Percentiles rank a stretch among this genome's conserved stretches.
These are phyloP conservation scores for Agelaius phoeniceus DNA, from an alignment of 2,113 vertebrate genomes.

Conservation along the genomic window DNA sequence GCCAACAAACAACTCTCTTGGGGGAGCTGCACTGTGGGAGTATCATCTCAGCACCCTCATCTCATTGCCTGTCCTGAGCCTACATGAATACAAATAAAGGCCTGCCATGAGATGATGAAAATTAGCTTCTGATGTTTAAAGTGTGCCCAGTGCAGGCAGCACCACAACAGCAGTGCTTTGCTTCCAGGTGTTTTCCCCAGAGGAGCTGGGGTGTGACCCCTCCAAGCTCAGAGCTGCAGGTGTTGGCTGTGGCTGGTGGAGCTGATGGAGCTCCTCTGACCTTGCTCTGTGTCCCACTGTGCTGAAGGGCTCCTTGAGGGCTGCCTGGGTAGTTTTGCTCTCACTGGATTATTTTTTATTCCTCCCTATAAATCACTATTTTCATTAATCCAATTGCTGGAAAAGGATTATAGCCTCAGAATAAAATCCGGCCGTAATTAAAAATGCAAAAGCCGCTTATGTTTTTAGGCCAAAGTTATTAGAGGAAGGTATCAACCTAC, in stretches of 20 bases:
- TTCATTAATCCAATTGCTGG: constrained; percentile 57
- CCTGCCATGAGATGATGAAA: neutral
- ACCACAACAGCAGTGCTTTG: neutral
- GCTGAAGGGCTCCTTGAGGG: neutral
- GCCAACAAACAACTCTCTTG: neutral
- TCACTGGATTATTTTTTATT: neutral
- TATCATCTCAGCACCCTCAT: neutral
- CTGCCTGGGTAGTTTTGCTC: neutral
- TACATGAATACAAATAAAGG: neutral
- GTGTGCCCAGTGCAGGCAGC: neutral
- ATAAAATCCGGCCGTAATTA: constrained; percentile 34
- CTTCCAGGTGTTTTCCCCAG: neutral
- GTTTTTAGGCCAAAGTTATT: constrained; percentile 62
- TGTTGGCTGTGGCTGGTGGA: neutral
- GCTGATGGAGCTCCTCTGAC: neutral
- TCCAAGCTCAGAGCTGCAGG: neutral
- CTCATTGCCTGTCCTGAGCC: neutral
- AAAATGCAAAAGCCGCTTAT: constrained; percentile 49
- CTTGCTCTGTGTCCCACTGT: accelerated
- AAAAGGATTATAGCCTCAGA: constrained; percentile 28
- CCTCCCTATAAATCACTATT: neutral
- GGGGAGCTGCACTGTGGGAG: neutral
- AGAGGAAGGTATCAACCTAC: neutral
- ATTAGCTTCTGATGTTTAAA: neutral
- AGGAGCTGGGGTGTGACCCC: accelerated